Base-by-base conservation (phyloP, 2,797 vertebrate species). In the Botia kubotai region DNA sequence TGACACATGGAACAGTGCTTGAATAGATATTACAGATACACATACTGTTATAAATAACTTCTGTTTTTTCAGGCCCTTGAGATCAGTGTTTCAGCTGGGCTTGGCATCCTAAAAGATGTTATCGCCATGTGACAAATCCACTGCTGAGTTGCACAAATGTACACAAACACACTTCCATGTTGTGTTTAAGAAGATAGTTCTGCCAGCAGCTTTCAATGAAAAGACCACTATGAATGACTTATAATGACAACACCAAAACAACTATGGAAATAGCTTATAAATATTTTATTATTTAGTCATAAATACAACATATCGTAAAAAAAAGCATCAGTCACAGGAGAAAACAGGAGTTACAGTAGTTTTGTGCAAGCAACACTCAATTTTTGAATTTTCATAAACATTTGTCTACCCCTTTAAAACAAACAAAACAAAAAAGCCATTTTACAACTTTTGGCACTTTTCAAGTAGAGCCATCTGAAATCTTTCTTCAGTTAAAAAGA, bases 321-420 rank as follows among this genome's bases (percentile, higher is more conserved):
- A 96, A 96, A 97, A 97, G 96, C 96, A 95, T 96, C 96, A 95
- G 94, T 95, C 97, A 97, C 95, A 94, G 93, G 92, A 95, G 94
- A 92, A 97, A 95, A 98, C 96, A 96, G 89, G 97, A 98, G 96
- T 98, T 98, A 96, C 95, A 98, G 96, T 95, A 96, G 95, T 92
- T 96, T 94, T 94, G 96, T 95, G 95, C 96, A 96, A 92, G 95
- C 84, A 90, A 87, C 91, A 86, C 82, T 89, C 43, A 77, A 88
- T 55, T 77, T 81, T 74, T 87, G 89, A 93, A 87, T 87, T 89
- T 86, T 39, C 72, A 80, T 82, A 86, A 83, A 79, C 60, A 83
- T 88, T 85, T 69, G 85, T 75, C 73, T 68, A 87, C 87, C 81
- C 77, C 83, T 84, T 83, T 87, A 43, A 91, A 87, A 93, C 65